Evolutionary conservation across 2,888 invertebrate species (phyloP), one percentile per base, ranked within the genome.

Genomic region (Zaprionus lineosus): DNA sequence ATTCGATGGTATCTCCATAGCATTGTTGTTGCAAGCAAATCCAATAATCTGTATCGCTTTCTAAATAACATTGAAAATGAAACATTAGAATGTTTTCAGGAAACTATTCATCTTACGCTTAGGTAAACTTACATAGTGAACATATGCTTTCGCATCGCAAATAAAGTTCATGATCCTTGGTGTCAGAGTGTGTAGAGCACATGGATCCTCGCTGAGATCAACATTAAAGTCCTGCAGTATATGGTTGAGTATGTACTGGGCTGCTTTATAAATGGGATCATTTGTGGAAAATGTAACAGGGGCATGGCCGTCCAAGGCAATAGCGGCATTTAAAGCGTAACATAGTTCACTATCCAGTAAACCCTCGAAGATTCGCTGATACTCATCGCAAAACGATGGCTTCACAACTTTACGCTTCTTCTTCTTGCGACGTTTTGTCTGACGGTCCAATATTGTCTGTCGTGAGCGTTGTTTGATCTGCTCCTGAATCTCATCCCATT

Each of bases 211-310:
- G 19, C 87, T 86, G n/a, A 89, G 57, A 50, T 89, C 89, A n/a
- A 71, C 72, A 12, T 81, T 53, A 28, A 88, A 87, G 2, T 81
- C 86, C 0, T 62, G 62, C 1, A 90, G 44, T 37, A 89, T 86
- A n/a, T 84, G 70, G 31, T 86, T 77, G 9, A 87, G 62, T 14
- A 90, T 90, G 18, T 85, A 89, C 21, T 87, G 85, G 0, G 89
- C 90, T 2, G 88, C 86, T 61, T 88, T 88, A 37, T 86, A 89
- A 26, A 89, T 88, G 14, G 85, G 86, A 64, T 88, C 86, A 8
- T 82, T 76, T 2, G 63, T 43, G 1, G 74, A 65, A 55, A 86
- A 84, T 1, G 86, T 76, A 1, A 83, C 31, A 1, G 64, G 50
- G 0, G 58, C 11, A 15, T 82, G 55, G 0, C 75, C 73, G 26